These are phyloP conservation scores for Pseudochaenichthys georgianus DNA, from an alignment of 2,797 vertebrate genomes.

Conservation along the genomic window DNA sequence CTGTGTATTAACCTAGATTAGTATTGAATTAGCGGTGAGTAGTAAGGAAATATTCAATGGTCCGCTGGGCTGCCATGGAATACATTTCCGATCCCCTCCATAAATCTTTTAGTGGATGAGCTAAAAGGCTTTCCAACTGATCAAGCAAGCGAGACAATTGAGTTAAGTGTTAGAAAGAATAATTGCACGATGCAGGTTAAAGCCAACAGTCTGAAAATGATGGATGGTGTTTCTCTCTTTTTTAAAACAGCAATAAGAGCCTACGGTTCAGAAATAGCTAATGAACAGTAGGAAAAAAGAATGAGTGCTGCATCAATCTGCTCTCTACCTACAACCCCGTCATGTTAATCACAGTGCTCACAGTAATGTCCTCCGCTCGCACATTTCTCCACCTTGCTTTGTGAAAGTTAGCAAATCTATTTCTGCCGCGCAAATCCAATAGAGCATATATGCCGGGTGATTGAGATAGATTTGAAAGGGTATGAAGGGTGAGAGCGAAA, in stretches of 20 bases:
- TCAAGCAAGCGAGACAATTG: constrained; percentile 54
- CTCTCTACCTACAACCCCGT: constrained; percentile 40
- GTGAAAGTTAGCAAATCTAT: constrained; percentile 50
- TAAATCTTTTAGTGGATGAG: constrained; percentile 37
- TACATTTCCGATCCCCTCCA: constrained; percentile 20
- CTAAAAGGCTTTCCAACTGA: constrained; percentile 53
- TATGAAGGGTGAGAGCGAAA: constrained; percentile 25
- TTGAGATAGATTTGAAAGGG: constrained; percentile 48
- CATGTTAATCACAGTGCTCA: constrained; percentile 54
- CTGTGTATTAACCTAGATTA: constrained; percentile 1
- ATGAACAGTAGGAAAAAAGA: constrained; percentile 57
- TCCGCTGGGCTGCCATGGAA: constrained; percentile 1
- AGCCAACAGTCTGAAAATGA: constrained; percentile 60
- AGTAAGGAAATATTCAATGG: constrained; percentile 15
- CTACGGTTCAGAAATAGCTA: constrained; percentile 53
- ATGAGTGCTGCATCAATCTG: constrained; percentile 46
- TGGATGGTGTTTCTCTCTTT: constrained; percentile 56
- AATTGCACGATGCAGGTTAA: constrained; percentile 53
- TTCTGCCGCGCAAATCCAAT: constrained; percentile 37
- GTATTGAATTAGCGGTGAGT: constrained; percentile 26
- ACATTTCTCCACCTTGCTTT: constrained; percentile 24
- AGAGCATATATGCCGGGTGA: constrained; percentile 26
- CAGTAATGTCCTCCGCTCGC: constrained; percentile 46
- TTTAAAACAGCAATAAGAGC: constrained; percentile 55
- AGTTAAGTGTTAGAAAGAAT: constrained; percentile 52